Conservation (phyloP, 1,140 invertebrate species). For the Drosophila sturtevanti region DNA sequence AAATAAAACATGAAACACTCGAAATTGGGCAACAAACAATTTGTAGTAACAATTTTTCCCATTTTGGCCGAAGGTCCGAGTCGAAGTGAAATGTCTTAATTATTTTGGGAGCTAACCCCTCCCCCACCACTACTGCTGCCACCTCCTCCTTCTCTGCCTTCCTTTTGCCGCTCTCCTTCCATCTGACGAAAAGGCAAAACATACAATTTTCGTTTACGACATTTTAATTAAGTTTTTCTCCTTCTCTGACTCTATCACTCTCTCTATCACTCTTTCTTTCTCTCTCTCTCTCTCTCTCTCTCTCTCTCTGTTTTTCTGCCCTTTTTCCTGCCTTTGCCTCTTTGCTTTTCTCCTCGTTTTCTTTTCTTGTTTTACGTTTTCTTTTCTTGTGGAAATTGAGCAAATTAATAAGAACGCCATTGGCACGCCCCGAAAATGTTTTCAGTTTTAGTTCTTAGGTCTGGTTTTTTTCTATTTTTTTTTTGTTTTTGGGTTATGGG, state of each 20-base stretch:
- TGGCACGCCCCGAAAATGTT: slow-evolving; percentile 73
- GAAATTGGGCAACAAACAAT: slow-evolving; percentile 77
- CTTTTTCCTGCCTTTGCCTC: background rate
- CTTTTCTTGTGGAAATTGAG: slow-evolving; percentile 64
- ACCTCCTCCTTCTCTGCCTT: background rate
- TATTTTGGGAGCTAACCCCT: slow-evolving; percentile 68
- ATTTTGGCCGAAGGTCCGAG: slow-evolving; percentile 42
- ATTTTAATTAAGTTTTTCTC: slow-evolving; percentile 80
- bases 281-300: slow-evolving; percentile 51
- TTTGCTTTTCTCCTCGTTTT: slow-evolving; percentile 23
- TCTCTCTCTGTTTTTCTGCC: slow-evolving; percentile 1
- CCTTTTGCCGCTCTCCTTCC: background rate
- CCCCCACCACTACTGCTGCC: slow-evolving; percentile 38
- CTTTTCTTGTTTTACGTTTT: slow-evolving; percentile 5
- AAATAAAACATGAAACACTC: slow-evolving; percentile 42
- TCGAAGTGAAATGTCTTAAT: slow-evolving; percentile 77
- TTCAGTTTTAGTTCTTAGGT: background rate
- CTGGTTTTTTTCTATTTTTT: background rate
- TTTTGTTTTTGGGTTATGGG: slow-evolving; percentile 9
- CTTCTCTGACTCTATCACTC: slow-evolving; percentile 33
- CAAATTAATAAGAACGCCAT: slow-evolving; percentile 80
- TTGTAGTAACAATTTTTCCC: slow-evolving; percentile 78
- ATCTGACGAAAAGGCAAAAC: slow-evolving; percentile 49
- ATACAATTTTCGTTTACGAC: slow-evolving; percentile 81
- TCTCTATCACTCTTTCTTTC: slow-evolving; percentile 65